Evolutionary conservation across 2,113 vertebrate species (phyloP).

Genomic region (Cricetomys ansorgei): DNA sequence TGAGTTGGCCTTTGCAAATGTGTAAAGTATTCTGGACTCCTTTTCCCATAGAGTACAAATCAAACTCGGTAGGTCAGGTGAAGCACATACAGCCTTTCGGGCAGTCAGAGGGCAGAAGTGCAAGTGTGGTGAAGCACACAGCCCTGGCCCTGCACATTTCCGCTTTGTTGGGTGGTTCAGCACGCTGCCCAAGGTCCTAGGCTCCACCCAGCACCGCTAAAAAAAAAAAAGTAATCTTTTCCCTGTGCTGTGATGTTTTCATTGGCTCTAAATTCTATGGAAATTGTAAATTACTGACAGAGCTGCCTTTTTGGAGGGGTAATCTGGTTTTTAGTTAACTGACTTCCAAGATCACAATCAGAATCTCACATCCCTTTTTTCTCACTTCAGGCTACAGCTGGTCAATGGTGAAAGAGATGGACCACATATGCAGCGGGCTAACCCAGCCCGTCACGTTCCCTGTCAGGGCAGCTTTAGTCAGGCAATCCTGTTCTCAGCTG

Average conservation of each 20-base stretch:
- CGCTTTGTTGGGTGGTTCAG: neutral
- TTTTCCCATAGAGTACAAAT: neutral
- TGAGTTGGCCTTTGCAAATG: neutral
- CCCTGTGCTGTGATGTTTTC: neutral
- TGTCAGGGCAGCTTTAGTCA: conserved; percentile 91
- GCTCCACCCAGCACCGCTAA: neutral
- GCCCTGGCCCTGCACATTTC: neutral
- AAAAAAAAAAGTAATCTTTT: neutral
- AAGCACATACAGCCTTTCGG: neutral
- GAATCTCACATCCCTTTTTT: conserved; percentile 41
- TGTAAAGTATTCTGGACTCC: neutral
- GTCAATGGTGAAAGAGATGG: conserved; percentile 93
- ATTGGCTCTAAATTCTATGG: conserved; percentile 11
- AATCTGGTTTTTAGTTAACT: conserved; percentile 51
- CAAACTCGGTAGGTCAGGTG: neutral
- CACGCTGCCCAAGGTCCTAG: neutral
- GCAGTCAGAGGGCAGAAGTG: neutral
- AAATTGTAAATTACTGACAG: conserved; percentile 1
- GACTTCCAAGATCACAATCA: neutral
- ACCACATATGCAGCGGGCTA: conserved; percentile 87
- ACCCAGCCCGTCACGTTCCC: conserved; percentile 92
- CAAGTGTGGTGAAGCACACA: neutral
- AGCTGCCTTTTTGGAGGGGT: neutral
- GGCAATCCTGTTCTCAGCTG: conserved; percentile 89
- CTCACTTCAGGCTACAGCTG: conserved; percentile 91